These are phyloP conservation scores for Drosophila tanythrix DNA, from an alignment of 2,888 invertebrate genomes.

Conservation along the genomic window DNA sequence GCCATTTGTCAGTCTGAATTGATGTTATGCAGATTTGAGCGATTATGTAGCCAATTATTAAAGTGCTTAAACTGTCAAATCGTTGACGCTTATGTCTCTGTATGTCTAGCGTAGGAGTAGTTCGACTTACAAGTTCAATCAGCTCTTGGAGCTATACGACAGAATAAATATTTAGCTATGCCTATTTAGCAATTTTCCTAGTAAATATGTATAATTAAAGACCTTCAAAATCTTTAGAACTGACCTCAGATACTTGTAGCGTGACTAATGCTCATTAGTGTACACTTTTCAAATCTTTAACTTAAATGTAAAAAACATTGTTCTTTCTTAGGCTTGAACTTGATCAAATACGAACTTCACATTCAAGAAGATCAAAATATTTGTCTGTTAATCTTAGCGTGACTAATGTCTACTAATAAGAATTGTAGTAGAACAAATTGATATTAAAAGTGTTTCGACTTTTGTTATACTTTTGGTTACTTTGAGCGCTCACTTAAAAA, in stretches of 20 bases:
- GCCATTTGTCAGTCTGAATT: slow-evolving; percentile 32
- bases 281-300: slow-evolving; percentile 1
- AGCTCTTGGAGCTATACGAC: not conserved
- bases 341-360: not conserved
- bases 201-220: not conserved
- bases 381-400: slow-evolving; percentile 1
- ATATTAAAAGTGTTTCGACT: not conserved
- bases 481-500: not conserved
- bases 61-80: slow-evolving; percentile 13
- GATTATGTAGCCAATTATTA: slow-evolving; percentile 30
- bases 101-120: not conserved
- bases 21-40: slow-evolving; percentile 11
- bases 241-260: slow-evolving; percentile 21
- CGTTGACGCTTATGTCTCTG: not conserved
- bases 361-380: not conserved
- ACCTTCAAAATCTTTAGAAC: slow-evolving; percentile 14
- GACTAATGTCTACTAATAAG: not conserved
- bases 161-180: not conserved
- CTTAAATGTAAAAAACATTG: not conserved
- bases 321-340: not conserved
- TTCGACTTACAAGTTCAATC: slow-evolving; percentile 5
- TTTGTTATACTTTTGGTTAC: not conserved
- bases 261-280: slow-evolving; percentile 15
- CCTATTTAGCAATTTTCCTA: not conserved
- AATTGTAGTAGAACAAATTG: not conserved